Evolutionary conservation across 1,140 invertebrate genomes (phyloP).

Genomic region (Pollicipes pollicipes): DNA sequence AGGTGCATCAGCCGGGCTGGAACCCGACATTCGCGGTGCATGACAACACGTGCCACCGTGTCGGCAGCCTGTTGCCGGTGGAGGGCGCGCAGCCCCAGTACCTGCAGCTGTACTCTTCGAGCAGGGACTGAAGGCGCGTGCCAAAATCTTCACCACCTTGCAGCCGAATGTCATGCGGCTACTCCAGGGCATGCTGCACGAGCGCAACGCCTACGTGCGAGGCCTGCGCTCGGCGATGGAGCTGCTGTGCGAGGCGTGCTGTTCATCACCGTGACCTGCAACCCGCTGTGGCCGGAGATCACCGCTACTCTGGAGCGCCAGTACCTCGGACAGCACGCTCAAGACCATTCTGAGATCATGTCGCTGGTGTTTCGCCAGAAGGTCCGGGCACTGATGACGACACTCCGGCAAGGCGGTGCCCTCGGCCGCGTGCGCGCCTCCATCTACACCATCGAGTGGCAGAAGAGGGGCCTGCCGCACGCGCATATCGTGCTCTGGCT

Average conservation of each 20-base stretch:
- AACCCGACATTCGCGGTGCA: no score
- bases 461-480: slow-evolving; percentile 31
- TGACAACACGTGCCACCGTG: no score
- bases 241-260: slow-evolving; percentile 24
- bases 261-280: slow-evolving; percentile 30
- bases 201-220: slow-evolving; percentile 23
- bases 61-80: no score
- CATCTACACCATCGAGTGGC: slow-evolving; percentile 26
- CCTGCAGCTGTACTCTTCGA: no score
- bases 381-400: slow-evolving; percentile 10
- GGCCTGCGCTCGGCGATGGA: slow-evolving; percentile 25
- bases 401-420: slow-evolving; percentile 15
- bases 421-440: slow-evolving; percentile 15
- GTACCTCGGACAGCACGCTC: slow-evolving; percentile 9
- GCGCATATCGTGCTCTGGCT: slow-evolving; percentile 24
- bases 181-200: slow-evolving; percentile 25
- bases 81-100: no score
- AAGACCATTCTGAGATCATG: slow-evolving; percentile 18
- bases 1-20: no score
- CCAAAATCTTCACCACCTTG: slow-evolving; percentile 7
- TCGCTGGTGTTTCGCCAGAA: slow-evolving; percentile 15
- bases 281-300: slow-evolving; percentile 27
- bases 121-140: no score
- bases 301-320: slow-evolving; percentile 13
- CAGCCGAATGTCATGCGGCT: slow-evolving; percentile 12